A percentile compares a stretch with the other conserved stretches of the same genome.
These are phyloP conservation scores for Neocloeon triangulifer DNA, from an alignment of 1,140 invertebrate species.

Conservation along the genomic window DNA sequence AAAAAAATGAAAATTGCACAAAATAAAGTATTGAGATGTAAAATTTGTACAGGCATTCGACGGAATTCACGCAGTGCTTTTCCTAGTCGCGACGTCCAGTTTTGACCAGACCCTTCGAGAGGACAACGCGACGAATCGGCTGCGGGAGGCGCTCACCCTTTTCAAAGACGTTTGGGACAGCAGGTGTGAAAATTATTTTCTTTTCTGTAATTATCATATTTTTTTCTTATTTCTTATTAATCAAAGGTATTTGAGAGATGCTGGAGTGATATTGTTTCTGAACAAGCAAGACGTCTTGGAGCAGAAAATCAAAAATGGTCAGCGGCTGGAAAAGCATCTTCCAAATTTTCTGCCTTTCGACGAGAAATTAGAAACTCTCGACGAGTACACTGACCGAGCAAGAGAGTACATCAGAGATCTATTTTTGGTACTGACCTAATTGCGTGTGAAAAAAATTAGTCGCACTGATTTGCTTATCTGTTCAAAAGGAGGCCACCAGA, in stretches of 20 bases:
- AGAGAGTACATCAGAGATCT: constrained; percentile 41
- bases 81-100: constrained; percentile 50
- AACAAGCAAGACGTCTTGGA: constrained; percentile 62
- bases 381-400: constrained; percentile 34
- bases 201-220: not conserved
- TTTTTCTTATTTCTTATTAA: no score
- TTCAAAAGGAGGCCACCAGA: constrained; percentile 6
- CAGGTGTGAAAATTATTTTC: constrained; percentile 21
- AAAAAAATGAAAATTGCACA: no score
- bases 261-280: constrained; percentile 54
- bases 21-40: constrained; percentile 6
- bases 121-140: constrained; percentile 38
- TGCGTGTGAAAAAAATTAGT: not conserved
- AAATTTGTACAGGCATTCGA: constrained; percentile 47
- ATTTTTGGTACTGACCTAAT: constrained; percentile 31
- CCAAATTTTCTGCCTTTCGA: no score
- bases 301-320: constrained; percentile 41
- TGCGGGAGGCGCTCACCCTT: constrained; percentile 42
- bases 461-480: not conserved
- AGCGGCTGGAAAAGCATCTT: constrained; percentile 34
- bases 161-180: constrained; percentile 58
- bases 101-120: constrained; percentile 56
- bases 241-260: constrained; percentile 39
- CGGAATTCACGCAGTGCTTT: constrained; percentile 54
- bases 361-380: no score